Base-by-base conservation (phyloP, 1,140 invertebrate species). In the Venturia canescens region DNA sequence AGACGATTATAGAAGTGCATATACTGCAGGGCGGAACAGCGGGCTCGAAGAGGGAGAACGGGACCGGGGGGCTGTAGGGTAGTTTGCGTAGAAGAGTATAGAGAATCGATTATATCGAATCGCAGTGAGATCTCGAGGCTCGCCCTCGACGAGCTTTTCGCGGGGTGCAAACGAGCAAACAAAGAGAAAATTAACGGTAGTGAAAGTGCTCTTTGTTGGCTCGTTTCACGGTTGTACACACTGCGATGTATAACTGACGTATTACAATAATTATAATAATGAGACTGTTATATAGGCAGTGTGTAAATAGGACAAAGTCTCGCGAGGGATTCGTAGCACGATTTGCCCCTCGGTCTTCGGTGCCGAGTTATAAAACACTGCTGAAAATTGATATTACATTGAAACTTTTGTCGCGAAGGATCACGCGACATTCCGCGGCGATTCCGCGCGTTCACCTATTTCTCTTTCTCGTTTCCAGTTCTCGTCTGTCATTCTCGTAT, bases 51-150 rank as follows among this genome's bases (percentile, higher is more conserved):
- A 63, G 60, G 26, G n/a, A 21, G 66, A 31, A 29, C 6, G 27
- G 3, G 18, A 4, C 0, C 15, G 27, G 26, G 11, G 26, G 38
- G 38, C 11, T 11, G 38, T n/a, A 53, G 16, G 18, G 50, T 53
- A n/a, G 11, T n/a, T 48, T 53, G n/a, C n/a, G 50, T 21, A 21
- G 67, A 38, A 85, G 70, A 78, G 50, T 23, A 74, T 70, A 44
- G 81, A 72, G 53, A 84, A 60, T 87, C 82, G 79, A 84, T 60
- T 63, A 76, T 60, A 76, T 76, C 57, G 74, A 60, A 31, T 44
- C 50, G 27, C 74, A 31, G 16, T 21, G 48, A 60, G 74, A 60
- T 76, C 57, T 60, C 74, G 16, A 60, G 50, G n/a, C 50, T 44
- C 57, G 74, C 48, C 57, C 57, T 76, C 50, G 57, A 34, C 57